Evolutionary conservation across 2,797 vertebrate species (phyloP).

Genomic region (Melanotaenia pygmaea): DNA sequence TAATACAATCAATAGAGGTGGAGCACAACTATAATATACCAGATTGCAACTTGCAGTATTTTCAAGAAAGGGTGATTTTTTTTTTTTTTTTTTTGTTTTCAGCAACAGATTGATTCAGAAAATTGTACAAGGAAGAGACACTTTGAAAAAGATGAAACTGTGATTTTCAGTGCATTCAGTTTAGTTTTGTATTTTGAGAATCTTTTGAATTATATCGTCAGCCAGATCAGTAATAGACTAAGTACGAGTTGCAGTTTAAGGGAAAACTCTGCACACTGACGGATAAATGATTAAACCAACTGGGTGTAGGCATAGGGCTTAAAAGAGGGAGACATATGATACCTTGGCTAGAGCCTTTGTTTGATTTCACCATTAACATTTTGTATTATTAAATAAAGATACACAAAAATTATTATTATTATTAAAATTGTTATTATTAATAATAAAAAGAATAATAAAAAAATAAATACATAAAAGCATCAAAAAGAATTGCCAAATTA

Average conservation of each 20-base stretch:
- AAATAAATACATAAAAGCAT: too few relatives aligned
- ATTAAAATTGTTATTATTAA: too few relatives aligned
- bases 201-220: background rate
- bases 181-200: background rate
- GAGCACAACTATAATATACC: too few relatives aligned
- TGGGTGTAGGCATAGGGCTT: background rate
- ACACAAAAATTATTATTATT: too few relatives aligned
- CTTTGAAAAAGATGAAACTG: background rate
- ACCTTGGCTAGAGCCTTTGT: background rate
- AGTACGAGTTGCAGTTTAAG: background rate
- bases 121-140: too few relatives aligned
- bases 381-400: background rate
- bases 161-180: background rate
- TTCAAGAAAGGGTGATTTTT: too few relatives aligned
- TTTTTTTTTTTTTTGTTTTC: too few relatives aligned
- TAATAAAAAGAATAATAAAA: background rate
- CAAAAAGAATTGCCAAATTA: background rate
- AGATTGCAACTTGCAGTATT: too few relatives aligned
- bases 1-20: too few relatives aligned
- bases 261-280: background rate
- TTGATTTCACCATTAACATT: background rate
- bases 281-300: background rate
- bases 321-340: too few relatives aligned
- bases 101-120: too few relatives aligned
- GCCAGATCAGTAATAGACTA: background rate